phyloP scores from a whole-genome alignment of 1,140 invertebrate genomes.

The Sminthurinus signatus region DNA sequence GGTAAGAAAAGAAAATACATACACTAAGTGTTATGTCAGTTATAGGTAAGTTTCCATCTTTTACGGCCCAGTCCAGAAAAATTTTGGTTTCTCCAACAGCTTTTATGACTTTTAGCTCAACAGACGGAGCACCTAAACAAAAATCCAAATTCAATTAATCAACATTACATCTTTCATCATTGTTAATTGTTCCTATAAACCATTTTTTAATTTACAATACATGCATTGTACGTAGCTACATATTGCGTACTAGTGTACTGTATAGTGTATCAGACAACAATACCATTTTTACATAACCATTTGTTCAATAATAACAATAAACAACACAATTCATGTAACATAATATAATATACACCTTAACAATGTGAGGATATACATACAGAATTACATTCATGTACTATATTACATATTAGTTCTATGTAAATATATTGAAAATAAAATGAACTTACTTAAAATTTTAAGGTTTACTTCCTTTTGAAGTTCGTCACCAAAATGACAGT shows the following conservation, averaged over 20 bases:
- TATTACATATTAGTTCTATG: not conserved
- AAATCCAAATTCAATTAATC: too few species aligned
- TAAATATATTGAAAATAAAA: not conserved
- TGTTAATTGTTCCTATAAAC: too few species aligned
- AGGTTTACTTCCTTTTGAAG: not conserved
- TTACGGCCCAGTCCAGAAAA: slow-evolving; percentile 74
- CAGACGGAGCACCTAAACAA: slow-evolving; percentile 61
- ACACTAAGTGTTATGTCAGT: slow-evolving; percentile 21
- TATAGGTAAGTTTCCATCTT: slow-evolving; percentile 62
- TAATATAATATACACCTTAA: too few species aligned
- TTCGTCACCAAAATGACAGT: not conserved
- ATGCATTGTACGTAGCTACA: too few species aligned
- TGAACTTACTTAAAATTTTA: slow-evolving; percentile 14
- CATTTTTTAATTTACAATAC: not conserved
- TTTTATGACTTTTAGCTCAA: slow-evolving; percentile 65
- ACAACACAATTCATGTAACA: too few species aligned
- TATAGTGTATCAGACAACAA: too few species aligned
- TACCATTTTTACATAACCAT: too few species aligned
- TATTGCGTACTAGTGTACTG: too few species aligned
- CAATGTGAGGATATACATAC: too few species aligned
- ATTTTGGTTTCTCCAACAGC: slow-evolving; percentile 65
- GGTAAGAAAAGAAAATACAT: slow-evolving; percentile 1
- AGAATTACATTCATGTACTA: not conserved
- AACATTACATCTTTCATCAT: too few species aligned
- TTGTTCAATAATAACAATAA: too few species aligned